Evolutionary conservation across 92 coral and sea anemone species (phyloP), one percentile per base, ranked within the genome.

Genomic region (Zoanthus solanderi): DNA sequence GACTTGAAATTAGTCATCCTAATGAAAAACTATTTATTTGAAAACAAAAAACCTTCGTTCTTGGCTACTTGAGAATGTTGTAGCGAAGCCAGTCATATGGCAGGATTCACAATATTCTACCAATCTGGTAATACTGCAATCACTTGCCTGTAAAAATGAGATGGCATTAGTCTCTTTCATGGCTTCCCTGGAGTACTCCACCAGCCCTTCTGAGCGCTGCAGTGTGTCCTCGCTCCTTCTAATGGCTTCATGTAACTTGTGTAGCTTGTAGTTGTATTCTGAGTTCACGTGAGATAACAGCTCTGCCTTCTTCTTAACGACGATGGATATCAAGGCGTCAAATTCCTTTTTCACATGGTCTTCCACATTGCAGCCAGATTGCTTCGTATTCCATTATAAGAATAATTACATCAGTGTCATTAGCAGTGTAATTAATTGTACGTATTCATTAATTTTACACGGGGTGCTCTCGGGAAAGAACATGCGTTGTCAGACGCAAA

Each of bases 291-390:
- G 87, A 60, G 90, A 89, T 23, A 95, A 88, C 44, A 95, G 85
- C 29, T 95, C 96, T 8, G 90, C 83, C 83, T 95, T 95, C 93
- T 93, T 95, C 88, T 95, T 95, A 11, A 87, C 91, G 69, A 93
- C 89, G 63, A 95, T 95, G n/a, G 93, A 78, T 67, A 93, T 78
- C 57, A 95, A 71, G 5, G 94, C 90, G 71, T 95, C 98, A 67
- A 93, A 91, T 58, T 95, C 98, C 58, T 93, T 87, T 71, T 93
- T 95, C 56, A 95, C 96, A 61, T 95, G 98, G 48, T 92, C 93
- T 72, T 94, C 98, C 15, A 94, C 98, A 71, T 94, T 95, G 73
- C 86, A 90, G 3, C 98, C 98, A 34, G 98, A 94, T 91, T 94
- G 93, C 98, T 94, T 47, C 52, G 47, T 16, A n/a, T 47, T 45